Conservation (phyloP, 2,797 vertebrate genomes). For the Mionectes olivaceus region DNA sequence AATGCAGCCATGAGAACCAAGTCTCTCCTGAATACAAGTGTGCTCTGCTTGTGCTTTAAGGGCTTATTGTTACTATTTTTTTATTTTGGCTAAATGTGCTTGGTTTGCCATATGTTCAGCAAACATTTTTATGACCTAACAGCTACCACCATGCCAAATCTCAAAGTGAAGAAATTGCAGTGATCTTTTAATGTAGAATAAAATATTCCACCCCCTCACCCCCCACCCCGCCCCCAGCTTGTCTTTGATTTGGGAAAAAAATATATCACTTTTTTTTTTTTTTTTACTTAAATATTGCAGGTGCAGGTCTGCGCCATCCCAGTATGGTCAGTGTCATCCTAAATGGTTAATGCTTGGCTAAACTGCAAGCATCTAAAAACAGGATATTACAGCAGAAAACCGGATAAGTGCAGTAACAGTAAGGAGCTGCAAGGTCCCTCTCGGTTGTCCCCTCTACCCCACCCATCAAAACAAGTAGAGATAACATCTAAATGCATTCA, state of each 20-base stretch:
- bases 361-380: constrained; percentile 12
- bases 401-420: neutral
- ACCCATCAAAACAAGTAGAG: neutral
- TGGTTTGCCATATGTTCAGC: constrained; percentile 57
- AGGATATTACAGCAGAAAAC: constrained; percentile 47
- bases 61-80: neutral
- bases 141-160: constrained; percentile 6
- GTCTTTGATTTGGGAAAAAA: neutral
- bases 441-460: neutral
- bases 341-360: constrained; percentile 36
- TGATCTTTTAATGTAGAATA: neutral
- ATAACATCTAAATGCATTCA: neutral
- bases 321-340: neutral
- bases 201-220: neutral
- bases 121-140: constrained; percentile 41
- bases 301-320: rapidly evolving
- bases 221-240: neutral
- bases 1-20: neutral
- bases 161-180: constrained; percentile 20
- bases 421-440: neutral
- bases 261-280: neutral
- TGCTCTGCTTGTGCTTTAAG: neutral
- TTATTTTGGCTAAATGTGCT: constrained; percentile 42
- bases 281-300: neutral
- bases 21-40: neutral